A percentile compares a stretch with the other conserved stretches of the same genome.
These are phyloP conservation scores for Anodontia alba DNA, from an alignment of 2,888 invertebrate genomes.

Conservation along the genomic window DNA sequence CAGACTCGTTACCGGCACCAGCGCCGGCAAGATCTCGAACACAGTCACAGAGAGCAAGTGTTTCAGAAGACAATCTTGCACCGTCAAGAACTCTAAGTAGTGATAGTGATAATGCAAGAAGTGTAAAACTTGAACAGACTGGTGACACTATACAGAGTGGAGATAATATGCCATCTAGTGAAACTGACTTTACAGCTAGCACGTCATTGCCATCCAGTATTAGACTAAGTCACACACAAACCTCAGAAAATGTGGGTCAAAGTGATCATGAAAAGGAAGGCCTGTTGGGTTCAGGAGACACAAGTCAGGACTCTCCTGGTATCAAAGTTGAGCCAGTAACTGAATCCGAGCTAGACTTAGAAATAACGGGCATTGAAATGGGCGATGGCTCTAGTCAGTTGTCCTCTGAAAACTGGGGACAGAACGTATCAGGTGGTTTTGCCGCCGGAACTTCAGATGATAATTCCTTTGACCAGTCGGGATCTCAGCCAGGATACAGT, in stretches of 20 bases:
- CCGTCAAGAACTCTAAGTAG: not conserved
- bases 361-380: conserved; percentile 22
- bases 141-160: not conserved
- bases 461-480: conserved; percentile 3
- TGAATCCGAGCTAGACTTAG: conserved; percentile 24
- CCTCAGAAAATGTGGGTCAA: not conserved
- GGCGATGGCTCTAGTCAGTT: conserved; percentile 32
- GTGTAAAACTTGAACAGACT: not conserved
- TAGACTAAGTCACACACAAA: conserved; percentile 9
- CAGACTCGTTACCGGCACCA: not conserved
- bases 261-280: not conserved
- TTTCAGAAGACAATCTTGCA: not conserved
- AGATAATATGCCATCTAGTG: not conserved
- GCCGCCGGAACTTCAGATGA: not conserved
- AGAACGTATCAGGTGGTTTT: conserved; percentile 1
- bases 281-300: not conserved
- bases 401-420: conserved; percentile 38
- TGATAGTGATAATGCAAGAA: not conserved
- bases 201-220: not conserved
- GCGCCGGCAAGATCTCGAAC: not conserved
- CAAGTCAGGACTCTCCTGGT: not conserved
- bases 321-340: not conserved
- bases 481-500: not conserved
- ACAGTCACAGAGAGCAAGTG: not conserved
- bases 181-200: not conserved